Evolutionary conservation across 1,140 invertebrate species (phyloP), one percentile per base, ranked within the genome.

Genomic region (Bombus difficillimus): DNA sequence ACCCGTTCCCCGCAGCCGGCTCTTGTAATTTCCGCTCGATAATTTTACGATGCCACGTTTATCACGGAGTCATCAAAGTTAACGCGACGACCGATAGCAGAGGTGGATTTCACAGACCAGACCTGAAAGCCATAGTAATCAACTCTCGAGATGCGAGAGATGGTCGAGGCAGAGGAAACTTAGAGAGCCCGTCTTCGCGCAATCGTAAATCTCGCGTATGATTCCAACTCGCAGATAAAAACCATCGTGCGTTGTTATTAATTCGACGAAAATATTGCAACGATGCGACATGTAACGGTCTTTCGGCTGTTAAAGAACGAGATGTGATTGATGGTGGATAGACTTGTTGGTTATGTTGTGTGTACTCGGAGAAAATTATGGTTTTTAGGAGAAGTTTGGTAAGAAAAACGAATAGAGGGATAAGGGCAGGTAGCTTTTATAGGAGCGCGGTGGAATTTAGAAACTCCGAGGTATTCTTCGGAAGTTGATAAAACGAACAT

Each of bases 1-100:
- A 69, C 39, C 47, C 47, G 79, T 59, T 37, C 75, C 59, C 81
- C 18, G 73, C 37, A 13, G 18, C 22, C 43, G 73, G 37, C 62
- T 76, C 87, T 73, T 72, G 83, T 76, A 89, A 89, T 88, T 89
- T 89, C 87, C 88, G 83, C n/a, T 39, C 83, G 73, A 53, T 86
- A 69, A 86, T 89, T 89, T 73, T 64, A 83, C 79, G 71, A 82
- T 43, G 79, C 57, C 47, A 18, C 47, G 62, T 82, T 88, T 89
- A 88, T 89, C 87, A 83, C 69, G 57, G 62, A 80, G 59, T 89
- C 82, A 89, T 89, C 87, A 86, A 80, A 83, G 83, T 43, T 69
- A 78, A 77, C 62, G 62, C 43, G 62, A 28, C 83, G 87, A 82
- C 85, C 79, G 87, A 89, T 88, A 73, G 83, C 32, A 37, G n/a